Conservation (phyloP, 1,140 invertebrate genomes). For the Papilio helenus region DNA sequence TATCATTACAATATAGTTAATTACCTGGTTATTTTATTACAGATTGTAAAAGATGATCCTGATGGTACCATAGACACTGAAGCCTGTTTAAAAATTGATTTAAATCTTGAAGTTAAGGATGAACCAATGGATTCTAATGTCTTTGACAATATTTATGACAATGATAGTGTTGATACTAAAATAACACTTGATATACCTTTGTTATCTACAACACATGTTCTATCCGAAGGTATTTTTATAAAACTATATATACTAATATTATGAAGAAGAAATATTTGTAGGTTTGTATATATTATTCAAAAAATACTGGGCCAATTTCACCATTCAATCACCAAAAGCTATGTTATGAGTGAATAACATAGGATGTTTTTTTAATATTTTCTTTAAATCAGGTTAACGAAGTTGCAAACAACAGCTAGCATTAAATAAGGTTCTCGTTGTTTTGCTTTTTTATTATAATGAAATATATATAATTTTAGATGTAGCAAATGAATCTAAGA, state of each 20-base stretch:
- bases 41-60: constrained; percentile 1
- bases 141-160: neutral
- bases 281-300: too few species aligned
- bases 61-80: neutral
- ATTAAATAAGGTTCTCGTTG: too few species aligned
- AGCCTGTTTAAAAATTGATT: neutral
- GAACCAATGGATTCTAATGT: neutral
- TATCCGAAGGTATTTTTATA: neutral
- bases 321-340: too few species aligned
- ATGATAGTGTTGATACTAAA: neutral
- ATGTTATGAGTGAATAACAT: too few species aligned
- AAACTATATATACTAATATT: neutral
- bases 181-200: neutral
- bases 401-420: too few species aligned
- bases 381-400: too few species aligned
- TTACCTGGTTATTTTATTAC: neutral
- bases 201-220: neutral
- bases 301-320: too few species aligned
- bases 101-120: neutral
- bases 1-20: too few species aligned
- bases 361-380: too few species aligned
- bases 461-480: neutral
- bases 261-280: too few species aligned
- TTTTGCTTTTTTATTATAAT: too few species aligned
- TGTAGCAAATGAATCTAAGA: neutral